Conservation (phyloP, 2,797 vertebrate species). For the Paguma larvata region DNA sequence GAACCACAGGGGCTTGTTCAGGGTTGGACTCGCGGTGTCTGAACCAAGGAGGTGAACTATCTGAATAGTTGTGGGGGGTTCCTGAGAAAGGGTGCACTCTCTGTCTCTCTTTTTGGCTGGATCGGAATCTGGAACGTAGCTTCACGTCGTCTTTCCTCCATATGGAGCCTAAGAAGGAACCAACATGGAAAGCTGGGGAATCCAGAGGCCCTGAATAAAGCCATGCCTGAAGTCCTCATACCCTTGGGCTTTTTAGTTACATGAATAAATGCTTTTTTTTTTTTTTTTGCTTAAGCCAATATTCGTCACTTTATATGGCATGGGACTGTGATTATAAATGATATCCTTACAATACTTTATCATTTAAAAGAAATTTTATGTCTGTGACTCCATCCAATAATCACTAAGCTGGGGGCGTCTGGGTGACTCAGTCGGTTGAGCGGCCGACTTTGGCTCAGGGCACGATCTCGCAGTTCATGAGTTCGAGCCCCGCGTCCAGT, state of each 20-base stretch:
- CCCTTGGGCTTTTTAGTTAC: background rate
- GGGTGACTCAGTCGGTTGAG: too few species aligned
- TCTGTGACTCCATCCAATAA: background rate
- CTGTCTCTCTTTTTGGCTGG: background rate
- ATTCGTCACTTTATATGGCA: background rate
- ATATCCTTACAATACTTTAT: background rate
- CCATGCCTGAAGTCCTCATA: background rate
- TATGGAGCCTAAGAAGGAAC: background rate
- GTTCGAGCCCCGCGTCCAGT: too few species aligned
- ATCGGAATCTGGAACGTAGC: background rate
- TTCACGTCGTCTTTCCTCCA: background rate
- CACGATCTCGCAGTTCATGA: too few species aligned
- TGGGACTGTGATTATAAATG: constrained; percentile 8
- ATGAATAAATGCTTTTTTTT: background rate
- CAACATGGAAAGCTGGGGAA: background rate
- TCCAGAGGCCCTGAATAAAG: background rate
- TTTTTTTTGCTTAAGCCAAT: background rate
- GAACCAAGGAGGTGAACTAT: background rate
- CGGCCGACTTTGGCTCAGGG: too few species aligned
- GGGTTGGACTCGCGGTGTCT: background rate
- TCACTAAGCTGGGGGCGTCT: background rate
- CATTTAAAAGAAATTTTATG: background rate
- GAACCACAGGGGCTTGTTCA: background rate
- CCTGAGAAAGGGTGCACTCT: background rate
- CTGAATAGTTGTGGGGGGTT: background rate